Base-by-base conservation (phyloP, 1,140 invertebrate genomes). In the Diorhabda carinulata region DNA sequence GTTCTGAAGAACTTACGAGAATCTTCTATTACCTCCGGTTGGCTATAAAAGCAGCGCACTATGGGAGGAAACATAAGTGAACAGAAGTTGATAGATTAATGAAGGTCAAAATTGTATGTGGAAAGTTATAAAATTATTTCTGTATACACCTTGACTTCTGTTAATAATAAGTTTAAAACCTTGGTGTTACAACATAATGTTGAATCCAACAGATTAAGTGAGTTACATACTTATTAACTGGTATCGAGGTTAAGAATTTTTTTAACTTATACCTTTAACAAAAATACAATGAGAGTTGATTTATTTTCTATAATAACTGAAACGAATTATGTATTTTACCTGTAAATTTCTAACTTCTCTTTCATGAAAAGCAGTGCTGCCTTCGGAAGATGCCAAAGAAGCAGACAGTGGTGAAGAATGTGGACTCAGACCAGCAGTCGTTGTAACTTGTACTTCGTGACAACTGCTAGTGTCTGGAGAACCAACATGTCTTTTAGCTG, bases 311-410 rank as follows among this genome's bases (percentile, higher is more conserved):
- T 56, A 6, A 56, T 56, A 7, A 6, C 52, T n/a, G 6, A 56
- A 56, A 56, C 52, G 1, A n/a, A 7, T 9, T 6, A 60, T 9
- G 7, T 60, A 9, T 59, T 40, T 73, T 73, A 79, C 79, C 68
- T 84, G 83, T 57, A 85, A 71, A 76, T 84, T 84, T 72, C 82
- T 81, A 2, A 83, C 69, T 66, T 83, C 83, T 2, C 80, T 72
- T 70, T 84, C 82, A 6, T 80, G 80, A 67, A 83, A 83, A 1
- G 82, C 80, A 42, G 81, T 80, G 45, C 84, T 80, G 44, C 85
- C 85, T 64, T 86, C 85, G 10, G 85, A 86, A 0, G 85, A 86
- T 3, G 85, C 83, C 66, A 86, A 72, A 5, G 85, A 86, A 2
- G 83, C 82, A 0, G 85, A 86, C 40, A 86, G 70, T 9, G 85